Conservation (phyloP, 2,888 invertebrate genomes). For the Ormyrus nitidulus region DNA sequence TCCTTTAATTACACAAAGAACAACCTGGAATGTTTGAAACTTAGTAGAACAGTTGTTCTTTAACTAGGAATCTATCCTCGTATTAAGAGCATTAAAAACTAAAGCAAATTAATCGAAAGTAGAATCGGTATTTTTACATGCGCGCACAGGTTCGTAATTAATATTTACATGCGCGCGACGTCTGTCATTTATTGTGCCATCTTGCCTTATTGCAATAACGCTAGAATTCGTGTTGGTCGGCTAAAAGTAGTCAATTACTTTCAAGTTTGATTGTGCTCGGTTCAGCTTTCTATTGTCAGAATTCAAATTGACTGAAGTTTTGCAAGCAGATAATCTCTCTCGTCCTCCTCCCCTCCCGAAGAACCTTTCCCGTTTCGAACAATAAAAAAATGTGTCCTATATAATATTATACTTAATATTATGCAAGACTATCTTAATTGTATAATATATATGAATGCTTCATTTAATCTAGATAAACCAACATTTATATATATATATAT, state of each 20-base stretch:
- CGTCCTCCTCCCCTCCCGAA: neutral
- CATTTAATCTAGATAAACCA: slow-evolving; percentile 38
- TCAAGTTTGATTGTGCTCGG: slow-evolving; percentile 57
- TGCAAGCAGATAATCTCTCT: slow-evolving; percentile 1
- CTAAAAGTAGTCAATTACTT: slow-evolving; percentile 50
- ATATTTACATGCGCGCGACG: slow-evolving; percentile 46
- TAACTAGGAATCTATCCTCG: no score
- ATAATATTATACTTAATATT: slow-evolving; percentile 23
- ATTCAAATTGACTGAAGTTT: slow-evolving; percentile 50
- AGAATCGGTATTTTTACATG: neutral
- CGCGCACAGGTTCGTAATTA: slow-evolving; percentile 15
- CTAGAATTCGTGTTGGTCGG: slow-evolving; percentile 11
- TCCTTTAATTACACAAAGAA: no score
- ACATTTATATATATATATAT: slow-evolving; percentile 28
- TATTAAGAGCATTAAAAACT: no score
- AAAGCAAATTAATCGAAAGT: no score
- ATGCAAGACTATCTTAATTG: slow-evolving; percentile 4
- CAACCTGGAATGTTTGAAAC: no score
- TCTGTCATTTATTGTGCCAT: slow-evolving; percentile 3
- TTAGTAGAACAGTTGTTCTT: no score
- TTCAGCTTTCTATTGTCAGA: slow-evolving; percentile 57
- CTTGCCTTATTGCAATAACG: no score
- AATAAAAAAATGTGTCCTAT: slow-evolving; percentile 39
- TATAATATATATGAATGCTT: slow-evolving; percentile 32
- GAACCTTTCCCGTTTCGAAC: neutral